phyloP scores from a whole-genome alignment of 2,797 vertebrate species.

The Craterocephalus amniculus region DNA sequence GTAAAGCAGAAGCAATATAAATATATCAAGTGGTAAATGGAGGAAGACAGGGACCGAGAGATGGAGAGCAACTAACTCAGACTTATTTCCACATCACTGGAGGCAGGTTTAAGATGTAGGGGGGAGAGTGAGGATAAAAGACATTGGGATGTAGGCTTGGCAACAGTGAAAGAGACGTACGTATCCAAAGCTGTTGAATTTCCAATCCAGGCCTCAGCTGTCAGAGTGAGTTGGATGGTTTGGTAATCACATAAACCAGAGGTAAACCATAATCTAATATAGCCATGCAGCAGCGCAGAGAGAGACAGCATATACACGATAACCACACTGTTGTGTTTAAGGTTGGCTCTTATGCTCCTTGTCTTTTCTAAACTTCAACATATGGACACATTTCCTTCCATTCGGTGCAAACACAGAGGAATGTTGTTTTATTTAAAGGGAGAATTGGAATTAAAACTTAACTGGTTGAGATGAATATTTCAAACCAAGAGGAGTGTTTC shows the following conservation, averaged over 20 bases:
- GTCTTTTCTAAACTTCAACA: constrained; percentile 15
- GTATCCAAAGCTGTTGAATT: constrained; percentile 20
- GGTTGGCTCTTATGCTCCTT: not conserved
- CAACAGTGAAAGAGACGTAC: constrained; percentile 2
- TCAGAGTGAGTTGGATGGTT: constrained; percentile 64
- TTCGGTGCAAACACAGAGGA: not conserved
- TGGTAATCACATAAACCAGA: constrained; percentile 75
- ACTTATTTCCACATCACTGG: constrained; percentile 41
- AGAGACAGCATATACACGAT: constrained; percentile 19
- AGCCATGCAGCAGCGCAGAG: constrained; percentile 49
- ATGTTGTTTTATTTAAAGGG: constrained; percentile 32
- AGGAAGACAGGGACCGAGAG: constrained; percentile 20
- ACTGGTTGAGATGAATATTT: constrained; percentile 73
- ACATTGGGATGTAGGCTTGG: constrained; percentile 22
- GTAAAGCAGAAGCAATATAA: constrained; percentile 22
- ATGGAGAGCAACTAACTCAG: constrained; percentile 27
- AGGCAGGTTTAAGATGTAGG: constrained; percentile 23
- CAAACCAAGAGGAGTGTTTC: constrained; percentile 37
- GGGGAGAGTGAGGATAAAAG: constrained; percentile 13
- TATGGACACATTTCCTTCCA: constrained; percentile 11
- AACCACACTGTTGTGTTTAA: constrained; percentile 35
- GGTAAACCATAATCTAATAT: constrained; percentile 77
- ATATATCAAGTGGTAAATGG: constrained; percentile 34
- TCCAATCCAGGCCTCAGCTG: constrained; percentile 59
- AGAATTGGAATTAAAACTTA: constrained; percentile 38